These are phyloP conservation scores for Clarias pachynema DNA, from an alignment of 2,797 vertebrate genomes.

Conservation along the genomic window DNA sequence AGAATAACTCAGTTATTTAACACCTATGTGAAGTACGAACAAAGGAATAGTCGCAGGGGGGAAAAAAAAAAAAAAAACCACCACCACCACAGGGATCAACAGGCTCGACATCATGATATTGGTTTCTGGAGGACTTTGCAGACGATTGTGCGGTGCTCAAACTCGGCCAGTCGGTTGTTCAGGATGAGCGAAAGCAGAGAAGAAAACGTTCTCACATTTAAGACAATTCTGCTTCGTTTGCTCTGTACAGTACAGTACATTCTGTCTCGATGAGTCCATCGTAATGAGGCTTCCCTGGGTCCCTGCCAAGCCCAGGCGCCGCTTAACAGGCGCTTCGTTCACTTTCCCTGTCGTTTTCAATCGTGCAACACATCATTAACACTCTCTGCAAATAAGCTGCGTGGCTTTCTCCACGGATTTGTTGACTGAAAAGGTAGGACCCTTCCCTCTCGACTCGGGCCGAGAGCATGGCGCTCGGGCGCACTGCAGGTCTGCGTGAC, in stretches of 20 bases:
- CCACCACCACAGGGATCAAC: not conserved
- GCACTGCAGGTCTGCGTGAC: slow-evolving; percentile 75
- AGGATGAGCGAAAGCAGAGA: slow-evolving; percentile 38
- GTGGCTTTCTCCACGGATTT: not conserved
- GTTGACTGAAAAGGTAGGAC: not conserved
- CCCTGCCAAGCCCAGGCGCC: slow-evolving; percentile 39
- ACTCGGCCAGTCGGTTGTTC: slow-evolving; percentile 17
- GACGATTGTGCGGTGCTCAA: not conserved
- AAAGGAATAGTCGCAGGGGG: not conserved
- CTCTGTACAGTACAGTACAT: slow-evolving; percentile 36
- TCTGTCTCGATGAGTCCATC: slow-evolving; percentile 54
- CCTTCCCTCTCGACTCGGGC: slow-evolving; percentile 31
- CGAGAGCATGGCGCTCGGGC: slow-evolving; percentile 52
- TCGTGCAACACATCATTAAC: not conserved
- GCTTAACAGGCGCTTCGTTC: slow-evolving; percentile 11
- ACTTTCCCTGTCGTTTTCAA: not conserved
- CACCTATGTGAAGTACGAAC: not conserved
- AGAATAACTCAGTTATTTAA: not conserved
- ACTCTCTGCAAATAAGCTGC: not conserved
- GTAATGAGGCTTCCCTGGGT: slow-evolving; percentile 52
- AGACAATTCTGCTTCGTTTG: slow-evolving; percentile 10
- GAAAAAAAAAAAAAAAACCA: not conserved
- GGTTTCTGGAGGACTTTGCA: not conserved
- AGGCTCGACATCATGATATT: not conserved
- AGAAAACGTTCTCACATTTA: slow-evolving; percentile 26